Base-by-base conservation (phyloP, 1,140 invertebrate genomes). In the Chelonus insularis region DNA sequence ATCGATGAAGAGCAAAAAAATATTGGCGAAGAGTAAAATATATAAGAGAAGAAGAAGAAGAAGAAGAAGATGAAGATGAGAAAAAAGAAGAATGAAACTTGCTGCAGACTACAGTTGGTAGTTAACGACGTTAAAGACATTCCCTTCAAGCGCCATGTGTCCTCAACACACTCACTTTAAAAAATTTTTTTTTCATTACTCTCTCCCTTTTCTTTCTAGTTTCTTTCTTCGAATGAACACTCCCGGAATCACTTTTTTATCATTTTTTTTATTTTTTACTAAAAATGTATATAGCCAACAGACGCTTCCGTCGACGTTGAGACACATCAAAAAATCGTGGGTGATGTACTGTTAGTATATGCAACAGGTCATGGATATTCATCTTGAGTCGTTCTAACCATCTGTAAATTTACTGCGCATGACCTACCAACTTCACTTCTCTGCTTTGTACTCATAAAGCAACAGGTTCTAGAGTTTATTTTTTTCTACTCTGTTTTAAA, bases 61-160 rank as follows among this genome's bases (percentile, higher is more conserved):
- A n/a, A n/a, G n/a, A n/a, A n/a, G n/a, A 29, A 11, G 43, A 12
- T n/a, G 12, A 61, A 18, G 64, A 56, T 60, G 29, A 29, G 14
- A 54, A 59, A 18, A 34, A 34, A 25, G 25, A 16, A 36, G 18
- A 21, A 55, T 14, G 12, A 20, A 8, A 20, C n/a, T 48, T 25
- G 21, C 21, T 23, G 23, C 45, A 37, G 32, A 18, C 32, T 69
- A 67, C 66, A 65, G 69, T 64, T 69, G 62, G 67, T 68, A 67
- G 62, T 71, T 72, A 70, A 73, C 66, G 69, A 48, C 65, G 59
- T 12, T 59, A 56, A 56, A 56, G 58, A 63, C 63, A 62, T 72
- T 69, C 66, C 60, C 64, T 50, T 66, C 12, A 55, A 74, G 68
- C 68, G 72, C 74, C 76, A 79, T 79, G 70, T 79, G 77, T 76